Evolutionary conservation across 2,888 invertebrate species (phyloP), one percentile per base, ranked within the genome.

Genomic region (Ornithoptera priamus): DNA sequence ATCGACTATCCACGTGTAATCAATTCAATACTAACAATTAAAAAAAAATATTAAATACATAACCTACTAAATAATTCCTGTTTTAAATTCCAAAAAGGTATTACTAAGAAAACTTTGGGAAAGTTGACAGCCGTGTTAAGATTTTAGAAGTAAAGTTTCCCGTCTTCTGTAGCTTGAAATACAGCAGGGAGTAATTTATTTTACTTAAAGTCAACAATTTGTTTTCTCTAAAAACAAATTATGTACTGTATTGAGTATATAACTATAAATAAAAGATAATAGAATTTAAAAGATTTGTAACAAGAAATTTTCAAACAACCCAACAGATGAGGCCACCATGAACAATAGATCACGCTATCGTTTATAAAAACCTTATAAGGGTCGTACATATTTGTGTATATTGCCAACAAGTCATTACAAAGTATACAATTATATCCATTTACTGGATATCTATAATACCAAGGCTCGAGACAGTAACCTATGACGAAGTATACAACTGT

Each of bases 61-160:
- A 15, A n/a, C 22, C n/a, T 12, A 58, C 22, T 7, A 58, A 58
- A 58, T 24, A 12, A 57, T n/a, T 65, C 22, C 42, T 39, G 58
- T 58, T 65, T 65, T 39, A 65, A 42, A 65, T 65, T 57, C 65
- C 22, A 22, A 20, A 22, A 58, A 58, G 65, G 65, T 65, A 65
- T 39, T 57, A 56, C 20, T 57, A 65, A 30, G 39, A 56, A 56
- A 56, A 65, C 65, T 65, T 65, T 42, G 1, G 15, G 12, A 42
- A 39, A 65, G 58, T 65, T 65, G 39, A 65, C 57, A 65, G 39
- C 65, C 57, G 65, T 65, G 58, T 65, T 65, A 65, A 65, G 39
- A 65, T 65, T 58, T 57, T 65, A 8, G 42, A 65, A 58, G 39
- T 22, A 22, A 65, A 65, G 58, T 65, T 65, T 17, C 15, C 65